These are phyloP conservation scores for Drosophila nigrodunni DNA, from an alignment of 1,140 invertebrate species.

Conservation along the genomic window DNA sequence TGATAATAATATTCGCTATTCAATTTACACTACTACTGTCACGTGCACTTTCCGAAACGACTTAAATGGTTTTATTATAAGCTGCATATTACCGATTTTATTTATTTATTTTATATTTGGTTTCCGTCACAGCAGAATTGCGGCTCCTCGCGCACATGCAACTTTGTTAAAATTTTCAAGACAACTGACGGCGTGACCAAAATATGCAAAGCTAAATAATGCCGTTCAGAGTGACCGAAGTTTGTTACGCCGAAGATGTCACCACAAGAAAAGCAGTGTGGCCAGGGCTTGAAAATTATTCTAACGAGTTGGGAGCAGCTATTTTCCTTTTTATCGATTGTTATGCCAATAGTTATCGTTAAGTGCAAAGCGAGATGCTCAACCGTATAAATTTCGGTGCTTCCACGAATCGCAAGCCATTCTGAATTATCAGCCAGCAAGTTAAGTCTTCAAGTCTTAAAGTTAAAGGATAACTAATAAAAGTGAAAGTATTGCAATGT, in stretches of 20 bases:
- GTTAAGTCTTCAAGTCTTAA: neutral
- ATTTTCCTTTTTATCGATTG: neutral
- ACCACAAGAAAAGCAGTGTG: neutral
- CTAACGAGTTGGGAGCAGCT: neutral
- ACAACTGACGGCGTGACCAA: slow-evolving; percentile 38
- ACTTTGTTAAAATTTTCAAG: slow-evolving; percentile 49
- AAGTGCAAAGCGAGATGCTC: too few relatives aligned
- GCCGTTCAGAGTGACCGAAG: slow-evolving; percentile 16
- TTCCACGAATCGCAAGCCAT: neutral
- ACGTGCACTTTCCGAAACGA: slow-evolving; percentile 37
- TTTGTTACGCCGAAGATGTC: neutral
- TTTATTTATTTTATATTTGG: slow-evolving; percentile 47
- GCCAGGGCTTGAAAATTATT: neutral
- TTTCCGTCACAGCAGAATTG: slow-evolving; percentile 22
- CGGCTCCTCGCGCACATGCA: slow-evolving; percentile 7
- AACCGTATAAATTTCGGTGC: neutral
- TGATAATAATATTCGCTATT: slow-evolving; percentile 16
- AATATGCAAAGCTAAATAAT: slow-evolving; percentile 10
- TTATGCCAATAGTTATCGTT: neutral
- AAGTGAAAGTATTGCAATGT: neutral
- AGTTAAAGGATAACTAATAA: neutral
- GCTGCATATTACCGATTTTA: slow-evolving; percentile 47
- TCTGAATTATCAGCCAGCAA: neutral
- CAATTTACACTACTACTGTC: slow-evolving; percentile 30
- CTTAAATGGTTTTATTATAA: slow-evolving; percentile 16